Base-by-base conservation (phyloP, 2,113 vertebrate genomes). In the Brevimyrus niger region DNA sequence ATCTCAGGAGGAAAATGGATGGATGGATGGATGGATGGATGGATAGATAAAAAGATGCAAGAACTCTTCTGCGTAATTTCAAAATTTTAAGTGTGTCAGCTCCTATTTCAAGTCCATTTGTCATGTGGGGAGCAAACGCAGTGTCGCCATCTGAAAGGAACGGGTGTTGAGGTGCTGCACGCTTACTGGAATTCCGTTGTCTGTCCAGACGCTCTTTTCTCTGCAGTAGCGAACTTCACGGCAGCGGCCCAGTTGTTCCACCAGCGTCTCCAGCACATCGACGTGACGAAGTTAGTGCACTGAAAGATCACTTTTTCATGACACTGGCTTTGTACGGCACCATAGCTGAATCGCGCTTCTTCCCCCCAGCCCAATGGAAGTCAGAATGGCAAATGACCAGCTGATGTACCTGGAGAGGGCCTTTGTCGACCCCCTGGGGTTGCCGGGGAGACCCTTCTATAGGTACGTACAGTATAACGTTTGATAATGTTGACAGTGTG, bases 371-470 rank as follows among this genome's bases (percentile, higher is more conserved):
- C 90, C 93, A 86, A 88, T 97, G 73, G 92, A 95, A 90, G 92
- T 98, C 19, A 96, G 98, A 89, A 94, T 96, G 88, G 92, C 96
- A 82, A 99, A 99, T 0, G 98, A 99, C 90, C 98, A 98, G 92
- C 91, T 98, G 89, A 99, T 99, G 97, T 95, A 98, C 90, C 87
- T 97, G 82, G 98, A 99, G 92, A 96, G 98, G 94, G 96, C 97
- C 61, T 98, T 99, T 92, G 97, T 95, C 5, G 98, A 99, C 93
- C 98, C 97, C 23, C 94, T 98, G 92, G 98, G 98, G 1, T 95
- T 99, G 93, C 98, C 98, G 89, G 97, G 96, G 65, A 96, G 97
- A 91, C 97, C 95, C 2, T 99, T 99, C 94, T 98, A 99, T 94
- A 98, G 98, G 98, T 98, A 92, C 94, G 90, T 73, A 76, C 7